Evolutionary conservation across 2,888 invertebrate species (phyloP).

Genomic region (Panopea generosa): DNA sequence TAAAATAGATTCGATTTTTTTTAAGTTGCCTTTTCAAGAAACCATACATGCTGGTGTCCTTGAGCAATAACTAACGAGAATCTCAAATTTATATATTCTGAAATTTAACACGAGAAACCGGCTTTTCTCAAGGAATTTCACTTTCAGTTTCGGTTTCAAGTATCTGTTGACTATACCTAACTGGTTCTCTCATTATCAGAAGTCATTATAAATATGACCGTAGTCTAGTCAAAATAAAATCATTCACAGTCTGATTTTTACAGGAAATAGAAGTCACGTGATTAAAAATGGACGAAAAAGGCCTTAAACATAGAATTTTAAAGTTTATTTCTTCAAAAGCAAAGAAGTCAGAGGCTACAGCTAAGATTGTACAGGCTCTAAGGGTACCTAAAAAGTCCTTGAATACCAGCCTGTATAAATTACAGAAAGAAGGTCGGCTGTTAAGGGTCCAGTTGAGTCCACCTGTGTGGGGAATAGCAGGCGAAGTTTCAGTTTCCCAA

Average conservation of each 20-base stretch:
- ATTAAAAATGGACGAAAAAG: slow-evolving; percentile 43
- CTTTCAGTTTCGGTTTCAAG: slow-evolving; percentile 17
- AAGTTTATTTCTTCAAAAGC: slow-evolving; percentile 30
- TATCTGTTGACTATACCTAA: no score
- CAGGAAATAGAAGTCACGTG: not conserved
- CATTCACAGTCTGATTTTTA: no score
- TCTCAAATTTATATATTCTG: no score
- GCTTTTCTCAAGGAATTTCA: no score
- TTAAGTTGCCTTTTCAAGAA: no score
- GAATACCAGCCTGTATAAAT: slow-evolving; percentile 45
- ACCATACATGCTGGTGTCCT: no score
- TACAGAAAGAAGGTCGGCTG: slow-evolving; percentile 38
- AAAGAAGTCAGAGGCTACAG: slow-evolving; percentile 36
- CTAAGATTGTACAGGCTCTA: slow-evolving; percentile 44
- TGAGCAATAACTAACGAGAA: no score
- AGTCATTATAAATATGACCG: no score
- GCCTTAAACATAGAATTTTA: slow-evolving; percentile 30
- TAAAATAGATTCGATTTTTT: no score
- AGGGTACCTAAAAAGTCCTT: slow-evolving; percentile 46
- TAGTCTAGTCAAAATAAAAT: no score
- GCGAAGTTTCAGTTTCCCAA: not conserved
- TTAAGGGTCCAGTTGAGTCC: slow-evolving; percentile 42
- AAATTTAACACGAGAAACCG: no score
- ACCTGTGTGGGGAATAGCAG: slow-evolving; percentile 50
- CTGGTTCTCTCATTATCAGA: not conserved